These are phyloP conservation scores for Myzus persicae DNA, from an alignment of 1,140 invertebrate species.

Conservation along the genomic window DNA sequence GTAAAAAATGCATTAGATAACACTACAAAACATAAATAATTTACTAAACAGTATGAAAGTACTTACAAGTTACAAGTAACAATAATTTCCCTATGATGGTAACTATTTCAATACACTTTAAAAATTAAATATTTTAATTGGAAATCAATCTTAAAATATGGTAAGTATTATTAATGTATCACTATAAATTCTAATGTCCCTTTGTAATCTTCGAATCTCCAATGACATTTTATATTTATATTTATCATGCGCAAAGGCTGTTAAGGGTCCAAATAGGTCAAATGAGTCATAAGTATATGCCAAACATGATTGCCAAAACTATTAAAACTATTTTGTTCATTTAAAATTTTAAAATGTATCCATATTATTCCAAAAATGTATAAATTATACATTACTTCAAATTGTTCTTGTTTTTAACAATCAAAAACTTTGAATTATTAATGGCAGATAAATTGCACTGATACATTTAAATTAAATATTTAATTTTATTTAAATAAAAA, in stretches of 20 bases:
- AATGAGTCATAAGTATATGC: constrained; percentile 52
- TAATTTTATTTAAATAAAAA: neutral
- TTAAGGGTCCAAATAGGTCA: constrained; percentile 52
- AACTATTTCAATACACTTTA: neutral
- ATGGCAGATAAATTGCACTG: neutral
- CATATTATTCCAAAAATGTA: neutral
- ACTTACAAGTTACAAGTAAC: neutral
- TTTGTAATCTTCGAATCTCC: constrained; percentile 6
- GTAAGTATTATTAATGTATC: neutral
- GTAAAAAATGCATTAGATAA: neutral
- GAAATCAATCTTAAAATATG: neutral
- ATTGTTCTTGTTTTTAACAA: neutral
- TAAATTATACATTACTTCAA: neutral
- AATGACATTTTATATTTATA: constrained; percentile 48
- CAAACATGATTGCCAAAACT: constrained; percentile 51
- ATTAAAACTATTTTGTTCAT: constrained; percentile 54
- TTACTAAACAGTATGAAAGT: neutral
- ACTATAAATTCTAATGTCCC: neutral
- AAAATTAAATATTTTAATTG: neutral
- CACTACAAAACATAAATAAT: neutral
- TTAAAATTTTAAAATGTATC: constrained; percentile 35
- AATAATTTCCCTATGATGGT: neutral
- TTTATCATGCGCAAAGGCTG: constrained; percentile 45
- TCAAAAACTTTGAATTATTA: neutral
- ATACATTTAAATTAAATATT: neutral